Base-by-base conservation (phyloP, 2,888 invertebrate species). In the Drosophila barbarae region DNA sequence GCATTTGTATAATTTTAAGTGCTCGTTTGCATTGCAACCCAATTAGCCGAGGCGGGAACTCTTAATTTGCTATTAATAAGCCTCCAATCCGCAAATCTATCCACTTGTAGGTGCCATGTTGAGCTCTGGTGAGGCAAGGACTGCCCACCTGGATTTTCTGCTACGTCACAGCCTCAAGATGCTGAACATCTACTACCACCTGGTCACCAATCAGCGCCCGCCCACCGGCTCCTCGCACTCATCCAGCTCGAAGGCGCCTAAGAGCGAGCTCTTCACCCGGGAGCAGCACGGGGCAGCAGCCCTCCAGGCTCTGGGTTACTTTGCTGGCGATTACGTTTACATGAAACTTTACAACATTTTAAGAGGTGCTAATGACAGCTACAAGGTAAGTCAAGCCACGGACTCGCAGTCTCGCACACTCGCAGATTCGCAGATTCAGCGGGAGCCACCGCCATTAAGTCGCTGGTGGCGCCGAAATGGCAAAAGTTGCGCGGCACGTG, bases 281-380 rank as follows among this genome's bases (percentile, higher is more conserved):
- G 68, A 65, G 66, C 44, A 74, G 85, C 39, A 86, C 80, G 57
- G 89, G 71, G 78, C 85, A 46, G 57, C 81, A 44, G 57, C 81
- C 51, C 72, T 85, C 49, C 88, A 85, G 69, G 84, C 84, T 67
- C 55, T 91, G 49, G 94, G 94, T 1, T 92, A 92, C 83, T 94
- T 95, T 89, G 91, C 90, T 54, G 92, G 91, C 68, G 92, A 93
- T 66, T 93, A 95, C 0, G 94, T 96, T 87, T 98, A 97, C 88
- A 92, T 95, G 91, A 95, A 94, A 89, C 91, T 98, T 65, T 95
- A 95, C 88, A 96, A 96, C 61, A 93, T 93, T 54, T 88, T 98
- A 58, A 94, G 93, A 87, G 94, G 94, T 72, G 94, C 96, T 5
- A 95, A 96, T 89, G 93, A 93, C 30, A 97, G 95, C 90, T 96